Evolutionary conservation across 2,797 vertebrate species (phyloP), one percentile per base, ranked within the genome.

Genomic region (Hippopotamyrus pictus): DNA sequence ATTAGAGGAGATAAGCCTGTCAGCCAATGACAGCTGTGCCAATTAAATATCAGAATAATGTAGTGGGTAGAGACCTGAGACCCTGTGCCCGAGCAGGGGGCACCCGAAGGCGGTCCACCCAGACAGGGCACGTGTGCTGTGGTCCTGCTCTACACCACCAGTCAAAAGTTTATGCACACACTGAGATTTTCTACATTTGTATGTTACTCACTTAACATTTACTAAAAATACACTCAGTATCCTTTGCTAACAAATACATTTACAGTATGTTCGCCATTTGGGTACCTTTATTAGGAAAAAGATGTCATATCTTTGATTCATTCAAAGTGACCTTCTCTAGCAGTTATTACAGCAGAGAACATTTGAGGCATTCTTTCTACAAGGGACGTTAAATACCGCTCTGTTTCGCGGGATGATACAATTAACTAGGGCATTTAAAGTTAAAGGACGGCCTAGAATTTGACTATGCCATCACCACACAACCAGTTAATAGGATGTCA

Each of bases 41-140:
- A 9, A 50, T 84, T 84, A 89, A 44, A 83, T 22, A 51, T 48
- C 51, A 33, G 48, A 89, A 85, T 89, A 33, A 65, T 89, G 25
- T 62, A 4, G 22, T 44, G 14, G 41, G 33, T 84, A 79, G 17
- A 89, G 50, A 86, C 37, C n/a, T 62, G 59, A 22, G 59, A 1
- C 25, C 11, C 11, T 2, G 11, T 33, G 25, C 11, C 62, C 0
- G 25, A 5, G 62, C 25, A 33, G 11, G 25, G 62, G 11, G 5
- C 17, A 41, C 73, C 4, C 1, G 11, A 69, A 14, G 11, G 25
- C 1, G 4, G 29, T 4, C 62, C 11, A 0, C 65, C 11, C 65
- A 29, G 25, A 69, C 25, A 5, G 11, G 25, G 25, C n/a, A 1
- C 4, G 25, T 33, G 25, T 33, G 2, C 29, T 33, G 25, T 14